phyloP scores from a whole-genome alignment of 2,888 invertebrate genomes.

The Leptodirus hochenwartii region DNA sequence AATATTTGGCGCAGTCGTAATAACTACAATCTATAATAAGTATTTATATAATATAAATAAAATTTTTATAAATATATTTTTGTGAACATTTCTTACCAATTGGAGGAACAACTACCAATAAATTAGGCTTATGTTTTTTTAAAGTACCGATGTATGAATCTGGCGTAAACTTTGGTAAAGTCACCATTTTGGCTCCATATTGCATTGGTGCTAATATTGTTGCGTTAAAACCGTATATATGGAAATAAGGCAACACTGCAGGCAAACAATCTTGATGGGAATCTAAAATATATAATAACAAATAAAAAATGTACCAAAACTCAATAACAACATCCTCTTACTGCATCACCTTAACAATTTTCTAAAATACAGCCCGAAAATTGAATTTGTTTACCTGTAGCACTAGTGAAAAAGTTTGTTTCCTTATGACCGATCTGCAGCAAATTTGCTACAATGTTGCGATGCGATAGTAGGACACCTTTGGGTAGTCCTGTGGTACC shows the following conservation, averaged over 20 bases:
- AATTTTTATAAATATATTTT: constrained; percentile 3
- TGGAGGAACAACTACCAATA: constrained; percentile 62
- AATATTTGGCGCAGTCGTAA: not conserved
- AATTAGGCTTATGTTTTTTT: constrained; percentile 39
- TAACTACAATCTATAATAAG: not conserved
- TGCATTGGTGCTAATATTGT: constrained; percentile 37
- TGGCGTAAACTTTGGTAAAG: constrained; percentile 57
- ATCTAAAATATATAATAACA: constrained; percentile 25
- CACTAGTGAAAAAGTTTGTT: constrained; percentile 6
- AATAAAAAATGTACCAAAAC: not conserved
- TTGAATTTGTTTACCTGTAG: constrained; percentile 9
- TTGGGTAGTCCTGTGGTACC: constrained; percentile 73
- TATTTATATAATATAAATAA: constrained; percentile 2
- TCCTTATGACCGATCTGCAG: constrained; percentile 16
- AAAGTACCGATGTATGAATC: constrained; percentile 44
- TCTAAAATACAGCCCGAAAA: not conserved
- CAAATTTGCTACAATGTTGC: constrained; percentile 34
- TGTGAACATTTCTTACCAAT: constrained; percentile 35
- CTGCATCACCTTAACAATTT: not conserved
- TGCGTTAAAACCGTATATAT: constrained; percentile 57
- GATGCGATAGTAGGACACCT: constrained; percentile 49
- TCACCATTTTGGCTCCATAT: constrained; percentile 44
- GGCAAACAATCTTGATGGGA: constrained; percentile 48
- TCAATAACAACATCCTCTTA: not conserved
- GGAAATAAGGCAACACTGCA: constrained; percentile 64